Percentiles rank a stretch among this genome's conserved stretches.
Evolutionary conservation across 2,888 invertebrate genomes (phyloP).

Genomic region (Morinoia aosen): DNA sequence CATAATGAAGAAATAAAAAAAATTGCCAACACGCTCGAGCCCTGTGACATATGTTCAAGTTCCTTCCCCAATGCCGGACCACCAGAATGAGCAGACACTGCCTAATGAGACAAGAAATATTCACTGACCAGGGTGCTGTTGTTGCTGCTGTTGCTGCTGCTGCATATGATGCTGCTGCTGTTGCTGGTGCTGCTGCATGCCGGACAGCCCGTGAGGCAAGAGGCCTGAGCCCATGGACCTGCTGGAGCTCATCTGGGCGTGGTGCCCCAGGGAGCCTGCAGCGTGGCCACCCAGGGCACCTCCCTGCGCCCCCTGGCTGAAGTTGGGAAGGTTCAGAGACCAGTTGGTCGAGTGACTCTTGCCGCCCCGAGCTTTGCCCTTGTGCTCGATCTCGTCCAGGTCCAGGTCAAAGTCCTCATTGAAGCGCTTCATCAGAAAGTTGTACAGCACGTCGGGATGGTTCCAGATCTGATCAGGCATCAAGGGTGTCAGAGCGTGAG

Average conservation of each 20-base stretch:
- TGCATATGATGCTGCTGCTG: constrained; percentile 54
- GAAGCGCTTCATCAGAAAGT: constrained; percentile 86
- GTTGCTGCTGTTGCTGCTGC: constrained; percentile 57
- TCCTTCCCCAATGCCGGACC: too few species aligned
- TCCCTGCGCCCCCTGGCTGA: not conserved
- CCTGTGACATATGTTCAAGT: too few species aligned
- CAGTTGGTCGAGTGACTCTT: constrained; percentile 2
- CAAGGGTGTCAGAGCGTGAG: not conserved
- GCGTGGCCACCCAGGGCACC: not conserved
- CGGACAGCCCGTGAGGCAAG: constrained; percentile 18
- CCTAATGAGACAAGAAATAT: too few species aligned
- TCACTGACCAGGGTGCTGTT: constrained; percentile 39
- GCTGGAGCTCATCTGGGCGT: not conserved
- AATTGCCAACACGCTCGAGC: too few species aligned
- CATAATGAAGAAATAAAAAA: too few species aligned
- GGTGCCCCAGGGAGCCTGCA: constrained; percentile 64
- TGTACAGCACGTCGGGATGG: constrained; percentile 91
- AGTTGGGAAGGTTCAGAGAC: constrained; percentile 29
- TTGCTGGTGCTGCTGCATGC: constrained; percentile 57
- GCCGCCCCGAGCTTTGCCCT: constrained; percentile 37
- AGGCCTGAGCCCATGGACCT: not conserved
- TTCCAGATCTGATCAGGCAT: constrained; percentile 84
- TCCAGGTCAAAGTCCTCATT: constrained; percentile 83
- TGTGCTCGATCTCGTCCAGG: constrained; percentile 82
- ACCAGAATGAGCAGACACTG: too few species aligned